These are phyloP conservation scores for Ancistrus triradiatus DNA, from an alignment of 2,113 vertebrate species.

Conservation along the genomic window DNA sequence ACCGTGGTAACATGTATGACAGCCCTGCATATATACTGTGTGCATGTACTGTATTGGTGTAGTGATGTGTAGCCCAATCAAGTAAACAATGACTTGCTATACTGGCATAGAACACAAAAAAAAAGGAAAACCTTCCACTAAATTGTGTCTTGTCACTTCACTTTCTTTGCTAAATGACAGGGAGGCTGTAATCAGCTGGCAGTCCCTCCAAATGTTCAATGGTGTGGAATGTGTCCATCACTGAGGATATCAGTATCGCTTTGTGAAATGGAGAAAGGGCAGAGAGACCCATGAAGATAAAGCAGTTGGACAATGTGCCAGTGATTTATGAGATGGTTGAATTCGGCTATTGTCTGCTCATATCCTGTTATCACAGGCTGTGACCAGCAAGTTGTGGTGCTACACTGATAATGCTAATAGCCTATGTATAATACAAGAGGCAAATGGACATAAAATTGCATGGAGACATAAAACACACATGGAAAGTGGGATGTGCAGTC, in stretches of 20 bases:
- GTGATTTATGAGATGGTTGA: conserved; percentile 44
- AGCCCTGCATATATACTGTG: too few relatives aligned
- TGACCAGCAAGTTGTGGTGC: conserved; percentile 41
- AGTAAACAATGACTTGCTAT: too few relatives aligned
- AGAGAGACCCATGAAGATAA: conserved; percentile 31
- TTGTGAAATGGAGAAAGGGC: conserved; percentile 28
- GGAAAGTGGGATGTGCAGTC: conserved; percentile 52
- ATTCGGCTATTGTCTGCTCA: conserved; percentile 22
- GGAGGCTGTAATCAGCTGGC: conserved; percentile 2
- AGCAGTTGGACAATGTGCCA: conserved; percentile 16
- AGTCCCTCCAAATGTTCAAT: conserved; percentile 16
- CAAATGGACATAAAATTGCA: conserved; percentile 25
- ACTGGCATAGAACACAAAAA: too few relatives aligned
- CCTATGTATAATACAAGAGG: conserved; percentile 55
- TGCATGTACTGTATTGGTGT: too few relatives aligned
- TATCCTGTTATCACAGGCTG: conserved; percentile 40
- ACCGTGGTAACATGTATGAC: too few relatives aligned
- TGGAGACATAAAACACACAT: conserved; percentile 12
- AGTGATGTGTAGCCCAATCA: too few relatives aligned
- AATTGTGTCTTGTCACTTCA: not conserved
- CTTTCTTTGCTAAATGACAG: conserved; percentile 7
- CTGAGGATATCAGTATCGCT: conserved; percentile 39
- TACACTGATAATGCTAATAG: conserved; percentile 51
- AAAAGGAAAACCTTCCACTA: too few relatives aligned
- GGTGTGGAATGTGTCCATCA: conserved; percentile 23